Conservation (phyloP, 2,888 invertebrate genomes). For the Chymomyza procnemis region DNA sequence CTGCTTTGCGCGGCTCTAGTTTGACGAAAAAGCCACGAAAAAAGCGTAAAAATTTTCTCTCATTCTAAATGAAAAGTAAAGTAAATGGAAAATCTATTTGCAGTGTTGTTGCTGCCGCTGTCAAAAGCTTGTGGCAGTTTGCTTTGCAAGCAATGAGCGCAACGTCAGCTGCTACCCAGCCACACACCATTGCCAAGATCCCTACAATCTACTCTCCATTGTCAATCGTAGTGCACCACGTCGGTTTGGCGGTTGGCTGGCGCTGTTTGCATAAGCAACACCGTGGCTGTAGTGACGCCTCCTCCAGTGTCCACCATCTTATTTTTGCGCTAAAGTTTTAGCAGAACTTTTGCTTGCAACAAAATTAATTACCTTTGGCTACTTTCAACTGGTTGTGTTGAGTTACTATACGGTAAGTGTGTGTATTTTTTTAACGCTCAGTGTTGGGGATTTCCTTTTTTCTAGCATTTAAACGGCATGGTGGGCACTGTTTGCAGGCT, state of each 20-base stretch:
- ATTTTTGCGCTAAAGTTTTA: slow-evolving; percentile 5
- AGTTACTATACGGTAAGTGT: not conserved
- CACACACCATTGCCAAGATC: not conserved
- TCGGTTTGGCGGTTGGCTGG: slow-evolving; percentile 37
- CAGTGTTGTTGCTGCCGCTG: slow-evolving; percentile 39
- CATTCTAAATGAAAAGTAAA: slow-evolving; percentile 51
- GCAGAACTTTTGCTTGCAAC: slow-evolving; percentile 58
- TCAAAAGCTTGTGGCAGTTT: slow-evolving; percentile 46
- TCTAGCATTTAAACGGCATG: not conserved
- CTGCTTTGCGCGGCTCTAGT: slow-evolving; percentile 1
- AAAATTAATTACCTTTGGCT: slow-evolving; percentile 76
- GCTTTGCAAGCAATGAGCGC: not conserved
- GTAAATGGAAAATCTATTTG: slow-evolving; percentile 71
- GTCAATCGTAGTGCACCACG: slow-evolving; percentile 22
- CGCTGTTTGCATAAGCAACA: slow-evolving; percentile 25
- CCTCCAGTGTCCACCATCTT: not conserved
- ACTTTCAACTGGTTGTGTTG: slow-evolving; percentile 63
- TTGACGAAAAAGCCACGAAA: slow-evolving; percentile 25
- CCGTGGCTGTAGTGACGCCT: not conserved
- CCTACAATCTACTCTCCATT: not conserved
- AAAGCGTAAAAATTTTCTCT: slow-evolving; percentile 31
- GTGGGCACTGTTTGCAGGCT: slow-evolving; percentile 43
- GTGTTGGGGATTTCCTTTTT: not conserved
- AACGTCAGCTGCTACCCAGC: not conserved
- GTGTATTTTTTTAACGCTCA: not conserved